Conservation (phyloP, 1,140 invertebrate genomes). For the Sminthurides bifidus region DNA sequence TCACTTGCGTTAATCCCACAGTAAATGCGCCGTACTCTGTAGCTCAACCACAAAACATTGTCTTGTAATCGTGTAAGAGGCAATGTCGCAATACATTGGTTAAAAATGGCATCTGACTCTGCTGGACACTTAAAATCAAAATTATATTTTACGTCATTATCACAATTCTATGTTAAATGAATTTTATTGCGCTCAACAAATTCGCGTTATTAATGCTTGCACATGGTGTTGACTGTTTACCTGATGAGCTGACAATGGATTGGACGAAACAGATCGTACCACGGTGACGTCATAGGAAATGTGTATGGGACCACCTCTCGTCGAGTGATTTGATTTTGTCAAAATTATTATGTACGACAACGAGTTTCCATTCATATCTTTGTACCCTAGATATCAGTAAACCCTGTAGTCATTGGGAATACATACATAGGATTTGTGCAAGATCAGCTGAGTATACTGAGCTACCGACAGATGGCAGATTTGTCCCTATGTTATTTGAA, state of each 20-base stretch:
- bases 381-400: too few species aligned
- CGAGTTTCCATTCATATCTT: too few species aligned
- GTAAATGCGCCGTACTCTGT: too few species aligned
- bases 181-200: neutral
- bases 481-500: too few species aligned
- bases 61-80: neutral
- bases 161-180: neutral
- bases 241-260: neutral
- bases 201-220: neutral
- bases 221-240: neutral
- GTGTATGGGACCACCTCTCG: too few species aligned
- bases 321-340: too few species aligned
- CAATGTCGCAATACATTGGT: neutral
- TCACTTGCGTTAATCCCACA: too few species aligned
- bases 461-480: too few species aligned
- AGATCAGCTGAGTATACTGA: too few species aligned
- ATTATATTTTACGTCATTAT: neutral
- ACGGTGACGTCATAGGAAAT: neutral
- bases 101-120: neutral
- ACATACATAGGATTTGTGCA: too few species aligned
- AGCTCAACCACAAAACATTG: neutral
- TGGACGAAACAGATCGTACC: neutral
- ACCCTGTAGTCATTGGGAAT: too few species aligned
- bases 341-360: too few species aligned
- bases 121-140: neutral